Evolutionary conservation across 2,113 vertebrate genomes (phyloP).

Genomic region (Pygoscelis adeliae): DNA sequence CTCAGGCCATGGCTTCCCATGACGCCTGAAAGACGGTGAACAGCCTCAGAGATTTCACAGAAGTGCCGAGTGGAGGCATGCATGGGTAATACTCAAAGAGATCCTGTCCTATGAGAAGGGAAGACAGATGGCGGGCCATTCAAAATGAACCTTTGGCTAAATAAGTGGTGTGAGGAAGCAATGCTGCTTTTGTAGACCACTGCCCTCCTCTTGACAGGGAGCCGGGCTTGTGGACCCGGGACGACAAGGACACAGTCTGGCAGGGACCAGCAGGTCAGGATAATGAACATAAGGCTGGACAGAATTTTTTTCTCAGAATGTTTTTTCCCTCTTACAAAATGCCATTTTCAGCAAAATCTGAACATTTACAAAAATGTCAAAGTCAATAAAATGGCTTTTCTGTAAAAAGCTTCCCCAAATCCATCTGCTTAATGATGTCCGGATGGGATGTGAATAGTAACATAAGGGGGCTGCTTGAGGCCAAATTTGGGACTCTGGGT

Average conservation of each 20-base stretch:
- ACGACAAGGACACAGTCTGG: neutral
- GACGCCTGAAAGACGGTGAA: rapidly evolving
- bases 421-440: neutral
- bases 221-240: rapidly evolving
- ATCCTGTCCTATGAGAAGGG: neutral
- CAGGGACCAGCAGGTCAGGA: neutral
- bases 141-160: neutral
- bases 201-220: neutral
- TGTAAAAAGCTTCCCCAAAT: neutral
- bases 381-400: neutral
- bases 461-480: neutral
- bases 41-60: neutral
- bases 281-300: neutral
- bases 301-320: neutral
- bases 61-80: rapidly evolving
- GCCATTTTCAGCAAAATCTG: neutral
- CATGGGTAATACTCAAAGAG: too few species aligned
- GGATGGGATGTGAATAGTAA: neutral
- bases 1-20: neutral
- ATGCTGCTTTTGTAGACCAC: neutral
- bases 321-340: neutral
- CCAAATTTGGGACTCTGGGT: neutral
- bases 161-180: neutral
- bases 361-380: neutral
- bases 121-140: neutral